Conservation (phyloP, 2,797 vertebrate genomes). For the Esox masquinongy region DNA sequence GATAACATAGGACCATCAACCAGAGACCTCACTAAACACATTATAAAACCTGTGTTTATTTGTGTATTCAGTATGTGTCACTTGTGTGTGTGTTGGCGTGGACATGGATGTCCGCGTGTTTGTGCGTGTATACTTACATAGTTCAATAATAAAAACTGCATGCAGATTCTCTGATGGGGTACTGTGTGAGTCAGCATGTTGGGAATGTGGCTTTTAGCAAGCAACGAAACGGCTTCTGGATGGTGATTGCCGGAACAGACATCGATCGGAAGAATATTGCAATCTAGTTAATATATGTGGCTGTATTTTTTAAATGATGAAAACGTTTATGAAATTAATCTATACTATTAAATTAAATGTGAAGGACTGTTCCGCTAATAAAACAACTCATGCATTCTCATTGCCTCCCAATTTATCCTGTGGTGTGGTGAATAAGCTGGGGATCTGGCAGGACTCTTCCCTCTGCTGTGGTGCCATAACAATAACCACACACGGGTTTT, state of each 20-base stretch:
- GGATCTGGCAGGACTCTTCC: background rate
- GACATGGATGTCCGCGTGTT: background rate
- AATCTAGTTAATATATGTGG: background rate
- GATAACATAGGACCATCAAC: background rate
- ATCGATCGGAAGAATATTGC: background rate
- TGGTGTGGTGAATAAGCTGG: background rate
- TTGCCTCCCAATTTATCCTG: background rate
- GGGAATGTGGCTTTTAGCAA: background rate
- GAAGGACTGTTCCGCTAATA: background rate
- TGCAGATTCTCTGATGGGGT: constrained; percentile 4
- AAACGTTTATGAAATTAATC: background rate
- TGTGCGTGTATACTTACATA: background rate
- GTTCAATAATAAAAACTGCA: background rate
- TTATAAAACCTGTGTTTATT: background rate
- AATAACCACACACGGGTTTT: background rate
- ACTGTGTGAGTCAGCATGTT: background rate
- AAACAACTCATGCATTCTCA: constrained; percentile 9
- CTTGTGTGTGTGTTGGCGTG: background rate
- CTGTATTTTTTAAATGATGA: background rate
- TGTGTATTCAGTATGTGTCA: background rate
- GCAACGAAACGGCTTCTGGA: background rate
- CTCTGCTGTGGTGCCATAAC: too few species aligned
- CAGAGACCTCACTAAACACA: background rate
- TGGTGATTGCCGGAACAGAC: background rate
- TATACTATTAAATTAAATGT: background rate